These are phyloP conservation scores for Macaria notata DNA, from an alignment of 2,888 invertebrate species.

Conservation along the genomic window DNA sequence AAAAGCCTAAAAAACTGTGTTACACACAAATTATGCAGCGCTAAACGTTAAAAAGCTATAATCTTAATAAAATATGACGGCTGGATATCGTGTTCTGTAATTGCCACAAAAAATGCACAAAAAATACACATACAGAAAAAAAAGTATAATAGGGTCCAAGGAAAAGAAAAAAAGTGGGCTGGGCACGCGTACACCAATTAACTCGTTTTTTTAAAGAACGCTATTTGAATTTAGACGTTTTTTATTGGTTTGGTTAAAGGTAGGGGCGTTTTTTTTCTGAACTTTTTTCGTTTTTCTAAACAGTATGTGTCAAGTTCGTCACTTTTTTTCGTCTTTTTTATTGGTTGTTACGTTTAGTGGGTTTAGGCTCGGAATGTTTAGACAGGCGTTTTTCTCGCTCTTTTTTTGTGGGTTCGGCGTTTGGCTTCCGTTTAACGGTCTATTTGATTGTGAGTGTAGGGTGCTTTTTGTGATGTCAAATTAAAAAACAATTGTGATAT, in stretches of 20 bases:
- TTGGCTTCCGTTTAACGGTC: conserved; percentile 67
- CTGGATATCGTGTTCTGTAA: conserved; percentile 48
- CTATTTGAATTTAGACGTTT: conserved; percentile 45
- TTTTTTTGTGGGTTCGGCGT: conserved; percentile 54
- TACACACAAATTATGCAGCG: conserved; percentile 47
- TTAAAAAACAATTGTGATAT: conserved; percentile 9
- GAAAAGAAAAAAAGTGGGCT: conserved; percentile 64
- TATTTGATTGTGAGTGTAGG: conserved; percentile 45
- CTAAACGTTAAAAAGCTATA: conserved; percentile 57
- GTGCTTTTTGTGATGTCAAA: conserved; percentile 41
- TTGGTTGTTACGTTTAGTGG: conserved; percentile 56
- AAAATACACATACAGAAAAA: conserved; percentile 55
- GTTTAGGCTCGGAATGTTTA: conserved; percentile 70
- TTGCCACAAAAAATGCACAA: conserved; percentile 74
- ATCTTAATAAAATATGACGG: conserved; percentile 68
- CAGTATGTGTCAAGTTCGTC: conserved; percentile 63
- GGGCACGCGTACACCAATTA: conserved; percentile 76
- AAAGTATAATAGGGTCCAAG: conserved; percentile 43
- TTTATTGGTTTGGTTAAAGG: not conserved
- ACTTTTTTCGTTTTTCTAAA: conserved; percentile 61
- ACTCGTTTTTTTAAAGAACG: conserved; percentile 60
- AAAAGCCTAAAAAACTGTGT: conserved; percentile 25
- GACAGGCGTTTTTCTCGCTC: conserved; percentile 34
- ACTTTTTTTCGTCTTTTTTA: conserved; percentile 42
- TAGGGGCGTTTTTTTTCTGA: conserved; percentile 62